Evolutionary conservation across 1,140 invertebrate genomes (phyloP).

Genomic region (Solen grandis): DNA sequence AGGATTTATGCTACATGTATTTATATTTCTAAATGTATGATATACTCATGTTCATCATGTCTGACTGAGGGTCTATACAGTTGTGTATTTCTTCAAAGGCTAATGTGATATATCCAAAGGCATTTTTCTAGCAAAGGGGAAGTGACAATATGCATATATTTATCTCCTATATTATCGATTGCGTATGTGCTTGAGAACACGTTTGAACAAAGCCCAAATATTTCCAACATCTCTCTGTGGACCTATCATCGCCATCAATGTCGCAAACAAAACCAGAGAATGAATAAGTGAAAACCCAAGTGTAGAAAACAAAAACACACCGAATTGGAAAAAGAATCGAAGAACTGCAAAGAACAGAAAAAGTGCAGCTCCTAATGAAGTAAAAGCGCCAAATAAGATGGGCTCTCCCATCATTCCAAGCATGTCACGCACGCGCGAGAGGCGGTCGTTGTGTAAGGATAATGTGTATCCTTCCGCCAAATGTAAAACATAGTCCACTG

Average conservation of each 20-base stretch:
- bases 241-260: conserved; percentile 61
- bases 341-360: conserved; percentile 64
- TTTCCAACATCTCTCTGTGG: conserved; percentile 61
- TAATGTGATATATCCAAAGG: too few species aligned
- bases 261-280: conserved; percentile 62
- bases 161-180: too few species aligned
- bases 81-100: too few species aligned
- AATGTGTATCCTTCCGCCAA: conserved; percentile 68
- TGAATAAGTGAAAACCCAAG: conserved; percentile 67
- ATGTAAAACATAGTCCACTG: conserved; percentile 73
- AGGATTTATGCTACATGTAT: too few species aligned
- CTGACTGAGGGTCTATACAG: too few species aligned
- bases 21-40: too few species aligned
- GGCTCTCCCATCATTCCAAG: conserved; percentile 63
- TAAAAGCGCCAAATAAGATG: conserved; percentile 61
- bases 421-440: conserved; percentile 59
- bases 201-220: conserved; percentile 44
- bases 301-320: conserved; percentile 65
- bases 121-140: too few species aligned
- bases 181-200: too few species aligned
- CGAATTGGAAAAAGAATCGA: conserved; percentile 63
- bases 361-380: conserved; percentile 59
- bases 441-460: conserved; percentile 57
- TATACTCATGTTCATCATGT: too few species aligned
- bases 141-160: too few species aligned